Percentiles rank a stretch among this genome's conserved stretches.
Evolutionary conservation across 2,797 vertebrate species (phyloP).

Genomic region (Crocodylus rhombifer): DNA sequence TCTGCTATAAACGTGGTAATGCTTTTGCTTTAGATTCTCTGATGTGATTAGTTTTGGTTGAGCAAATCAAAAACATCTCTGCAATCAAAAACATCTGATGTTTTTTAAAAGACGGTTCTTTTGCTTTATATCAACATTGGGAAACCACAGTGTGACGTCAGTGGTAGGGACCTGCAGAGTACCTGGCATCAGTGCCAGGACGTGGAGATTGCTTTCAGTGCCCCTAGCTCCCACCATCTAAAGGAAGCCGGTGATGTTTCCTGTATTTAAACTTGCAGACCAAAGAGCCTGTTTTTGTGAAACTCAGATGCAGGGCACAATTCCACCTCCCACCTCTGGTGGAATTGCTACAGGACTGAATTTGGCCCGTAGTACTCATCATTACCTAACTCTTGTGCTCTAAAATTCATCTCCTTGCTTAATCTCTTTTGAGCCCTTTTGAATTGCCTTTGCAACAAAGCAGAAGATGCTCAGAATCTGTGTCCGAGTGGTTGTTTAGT

Average conservation of each 20-base stretch:
- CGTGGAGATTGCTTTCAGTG: not conserved
- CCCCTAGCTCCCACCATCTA: constrained; percentile 34
- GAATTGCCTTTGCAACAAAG: constrained; percentile 38
- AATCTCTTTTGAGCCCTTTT: constrained; percentile 67
- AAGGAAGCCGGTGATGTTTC: constrained; percentile 58
- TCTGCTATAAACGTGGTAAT: not conserved
- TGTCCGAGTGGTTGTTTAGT: constrained; percentile 48
- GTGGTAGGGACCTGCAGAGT: not conserved
- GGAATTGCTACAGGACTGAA: not conserved
- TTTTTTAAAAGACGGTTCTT: not conserved
- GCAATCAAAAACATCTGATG: not conserved
- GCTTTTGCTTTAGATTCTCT: not conserved
- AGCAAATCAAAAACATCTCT: not conserved
- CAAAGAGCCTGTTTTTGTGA: constrained; percentile 61
- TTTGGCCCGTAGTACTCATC: not conserved
- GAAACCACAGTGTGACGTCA: too few species aligned
- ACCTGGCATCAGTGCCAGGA: not conserved
- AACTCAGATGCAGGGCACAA: constrained; percentile 34
- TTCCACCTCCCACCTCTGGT: not conserved
- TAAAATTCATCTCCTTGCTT: constrained; percentile 57
- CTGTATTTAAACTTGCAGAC: constrained; percentile 70
- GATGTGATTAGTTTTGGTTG: not conserved
- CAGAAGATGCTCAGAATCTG: constrained; percentile 46
- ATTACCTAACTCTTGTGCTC: constrained; percentile 46
- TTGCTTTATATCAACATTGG: not conserved